A percentile compares a stretch with the other conserved stretches of the same genome.
phyloP scores from a whole-genome alignment of 1,140 invertebrate species.

The Solenopsis fugax region DNA sequence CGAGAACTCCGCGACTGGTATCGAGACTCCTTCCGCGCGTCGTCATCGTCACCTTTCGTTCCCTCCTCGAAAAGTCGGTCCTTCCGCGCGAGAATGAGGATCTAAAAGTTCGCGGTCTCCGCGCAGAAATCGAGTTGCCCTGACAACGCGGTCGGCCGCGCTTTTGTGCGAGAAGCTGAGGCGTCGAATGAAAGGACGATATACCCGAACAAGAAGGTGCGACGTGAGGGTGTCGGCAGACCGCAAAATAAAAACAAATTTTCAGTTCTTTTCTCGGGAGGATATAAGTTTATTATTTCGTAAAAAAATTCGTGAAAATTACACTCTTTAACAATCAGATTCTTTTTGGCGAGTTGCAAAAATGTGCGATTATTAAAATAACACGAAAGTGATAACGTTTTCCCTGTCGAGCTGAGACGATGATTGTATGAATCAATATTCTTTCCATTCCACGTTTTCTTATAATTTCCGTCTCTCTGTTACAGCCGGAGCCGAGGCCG shows the following conservation, averaged over 20 bases:
- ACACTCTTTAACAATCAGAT: neutral
- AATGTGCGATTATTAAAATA: neutral
- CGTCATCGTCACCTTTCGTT: conserved; percentile 24
- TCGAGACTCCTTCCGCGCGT: conserved; percentile 8
- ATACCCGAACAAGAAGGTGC: conserved; percentile 8
- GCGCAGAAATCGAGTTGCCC: conserved; percentile 46
- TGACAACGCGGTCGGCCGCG: conserved; percentile 27
- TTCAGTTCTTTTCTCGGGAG: neutral
- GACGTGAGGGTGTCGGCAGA: neutral
- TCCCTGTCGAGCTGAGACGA: neutral
- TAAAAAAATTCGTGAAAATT: neutral
- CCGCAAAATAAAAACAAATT: neutral
- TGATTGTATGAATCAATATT: conserved; percentile 1
- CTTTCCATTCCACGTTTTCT: neutral
- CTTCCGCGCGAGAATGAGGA: conserved; percentile 12
- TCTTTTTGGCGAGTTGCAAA: neutral
- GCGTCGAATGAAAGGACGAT: conserved; percentile 39
- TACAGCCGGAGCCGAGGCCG: conserved; percentile 89
- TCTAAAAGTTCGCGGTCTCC: conserved; percentile 43
- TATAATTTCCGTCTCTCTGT: conserved; percentile 68
- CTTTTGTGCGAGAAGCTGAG: conserved; percentile 23
- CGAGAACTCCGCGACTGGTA: conserved; percentile 29
- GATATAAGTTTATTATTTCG: neutral
- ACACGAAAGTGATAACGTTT: neutral
- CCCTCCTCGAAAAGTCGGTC: neutral